These are phyloP conservation scores for Taurulus bubalis DNA, from an alignment of 2,113 vertebrate genomes.

Conservation along the genomic window DNA sequence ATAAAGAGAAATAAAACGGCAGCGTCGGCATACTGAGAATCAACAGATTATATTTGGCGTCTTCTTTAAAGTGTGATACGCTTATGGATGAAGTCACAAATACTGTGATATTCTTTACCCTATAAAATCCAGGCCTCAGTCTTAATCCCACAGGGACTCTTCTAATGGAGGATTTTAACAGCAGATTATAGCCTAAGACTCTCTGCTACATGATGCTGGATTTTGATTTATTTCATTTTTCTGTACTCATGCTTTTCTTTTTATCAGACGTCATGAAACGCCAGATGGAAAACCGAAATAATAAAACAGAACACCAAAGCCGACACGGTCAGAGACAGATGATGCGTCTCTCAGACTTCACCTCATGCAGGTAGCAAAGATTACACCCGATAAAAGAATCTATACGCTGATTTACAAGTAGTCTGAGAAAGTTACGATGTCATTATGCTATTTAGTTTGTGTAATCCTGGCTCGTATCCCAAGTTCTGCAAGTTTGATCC, in stretches of 20 bases:
- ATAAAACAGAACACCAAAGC: not conserved
- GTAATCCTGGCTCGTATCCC: not conserved
- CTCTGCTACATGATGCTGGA: not conserved
- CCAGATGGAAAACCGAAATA: slow-evolving; percentile 22
- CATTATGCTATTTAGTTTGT: not conserved
- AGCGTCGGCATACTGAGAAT: not conserved
- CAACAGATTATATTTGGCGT: not conserved
- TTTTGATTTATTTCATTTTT: slow-evolving; percentile 9
- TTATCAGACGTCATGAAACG: not conserved
- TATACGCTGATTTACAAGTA: not conserved
- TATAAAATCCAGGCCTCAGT: not conserved
- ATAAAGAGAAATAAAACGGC: not conserved
- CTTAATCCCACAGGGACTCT: slow-evolving; percentile 18
- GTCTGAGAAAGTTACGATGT: not conserved
- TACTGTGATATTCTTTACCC: not conserved
- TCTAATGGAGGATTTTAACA: slow-evolving; percentile 20
- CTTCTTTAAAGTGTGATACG: not conserved
- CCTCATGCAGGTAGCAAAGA: not conserved
- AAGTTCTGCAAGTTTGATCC: not conserved
- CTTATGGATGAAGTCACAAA: slow-evolving; percentile 15
- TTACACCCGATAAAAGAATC: not conserved
- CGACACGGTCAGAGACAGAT: not conserved
- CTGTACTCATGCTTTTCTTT: not conserved
- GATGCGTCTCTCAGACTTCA: not conserved
- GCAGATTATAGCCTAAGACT: slow-evolving; percentile 28